A percentile compares a stretch with the other conserved stretches of the same genome.
Evolutionary conservation across 1,140 invertebrate species (phyloP).

Genomic region (Anadara kagoshimensis): DNA sequence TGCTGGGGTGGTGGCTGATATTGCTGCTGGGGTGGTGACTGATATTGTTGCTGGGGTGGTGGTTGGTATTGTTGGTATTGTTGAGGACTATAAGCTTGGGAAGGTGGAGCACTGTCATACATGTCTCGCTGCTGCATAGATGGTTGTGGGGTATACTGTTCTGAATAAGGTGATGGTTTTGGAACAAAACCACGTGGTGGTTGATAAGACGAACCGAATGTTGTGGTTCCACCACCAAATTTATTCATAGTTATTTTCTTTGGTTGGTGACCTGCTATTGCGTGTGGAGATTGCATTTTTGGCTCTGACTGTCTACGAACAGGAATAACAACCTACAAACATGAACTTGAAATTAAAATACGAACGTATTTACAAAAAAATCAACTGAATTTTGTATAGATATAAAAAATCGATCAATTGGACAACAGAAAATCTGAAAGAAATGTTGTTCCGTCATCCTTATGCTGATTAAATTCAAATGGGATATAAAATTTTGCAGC

Average conservation of each 20-base stretch:
- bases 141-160: not conserved
- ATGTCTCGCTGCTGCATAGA: not conserved
- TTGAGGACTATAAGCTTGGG: conserved; percentile 7
- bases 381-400: not conserved
- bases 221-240: conserved; percentile 57
- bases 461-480: conserved; percentile 17
- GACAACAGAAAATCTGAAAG: too few relatives aligned
- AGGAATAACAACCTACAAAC: conserved; percentile 12
- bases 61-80: conserved; percentile 18
- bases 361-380: not conserved
- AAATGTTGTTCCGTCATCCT: conserved; percentile 34
- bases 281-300: conserved; percentile 39
- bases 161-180: conserved; percentile 17
- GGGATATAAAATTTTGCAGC: too few relatives aligned
- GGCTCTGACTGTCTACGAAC: conserved; percentile 23
- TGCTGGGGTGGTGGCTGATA: conserved; percentile 22
- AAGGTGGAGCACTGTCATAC: conserved; percentile 3
- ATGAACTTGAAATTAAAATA: too few relatives aligned
- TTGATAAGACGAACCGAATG: conserved; percentile 48
- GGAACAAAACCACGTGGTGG: not conserved
- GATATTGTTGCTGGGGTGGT: conserved; percentile 28
- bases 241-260: conserved; percentile 58
- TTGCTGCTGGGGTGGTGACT: conserved; percentile 19
- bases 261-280: conserved; percentile 54
- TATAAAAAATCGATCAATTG: not conserved